A percentile compares a stretch with the other conserved stretches of the same genome.
Conservation (phyloP, 2,797 vertebrate genomes). For the Chaetophractus vellerosus region DNA sequence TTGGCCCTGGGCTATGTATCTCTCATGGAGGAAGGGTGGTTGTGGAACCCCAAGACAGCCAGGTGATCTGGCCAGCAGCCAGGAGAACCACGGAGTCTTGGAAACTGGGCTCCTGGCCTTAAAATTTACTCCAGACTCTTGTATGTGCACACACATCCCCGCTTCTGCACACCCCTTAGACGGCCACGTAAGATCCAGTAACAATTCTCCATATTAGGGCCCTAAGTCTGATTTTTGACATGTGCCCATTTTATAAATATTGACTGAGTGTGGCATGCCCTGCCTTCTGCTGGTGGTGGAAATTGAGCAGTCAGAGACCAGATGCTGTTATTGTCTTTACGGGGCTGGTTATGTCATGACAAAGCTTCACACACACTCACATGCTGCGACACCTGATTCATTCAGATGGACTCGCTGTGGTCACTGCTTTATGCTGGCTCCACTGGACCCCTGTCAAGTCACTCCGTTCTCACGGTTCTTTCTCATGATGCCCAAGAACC, state of each 20-base stretch:
- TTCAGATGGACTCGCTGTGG: neutral
- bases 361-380: neutral
- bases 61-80: neutral
- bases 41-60: neutral
- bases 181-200: neutral
- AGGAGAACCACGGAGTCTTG: neutral
- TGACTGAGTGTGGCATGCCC: neutral
- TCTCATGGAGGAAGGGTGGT: neutral
- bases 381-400: rapidly evolving
- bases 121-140: neutral
- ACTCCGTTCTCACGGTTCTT: neutral
- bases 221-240: neutral
- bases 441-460: neutral
- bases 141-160: neutral
- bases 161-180: neutral
- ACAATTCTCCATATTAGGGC: neutral
- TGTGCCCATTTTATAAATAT: neutral
- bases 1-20: neutral
- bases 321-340: neutral
- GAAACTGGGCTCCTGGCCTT: neutral
- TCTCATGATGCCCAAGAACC: neutral
- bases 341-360: no score
- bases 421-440: neutral
- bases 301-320: neutral
- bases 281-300: neutral